Conservation (phyloP, 2,113 vertebrate species). For the Hippocampus mohnikei region DNA sequence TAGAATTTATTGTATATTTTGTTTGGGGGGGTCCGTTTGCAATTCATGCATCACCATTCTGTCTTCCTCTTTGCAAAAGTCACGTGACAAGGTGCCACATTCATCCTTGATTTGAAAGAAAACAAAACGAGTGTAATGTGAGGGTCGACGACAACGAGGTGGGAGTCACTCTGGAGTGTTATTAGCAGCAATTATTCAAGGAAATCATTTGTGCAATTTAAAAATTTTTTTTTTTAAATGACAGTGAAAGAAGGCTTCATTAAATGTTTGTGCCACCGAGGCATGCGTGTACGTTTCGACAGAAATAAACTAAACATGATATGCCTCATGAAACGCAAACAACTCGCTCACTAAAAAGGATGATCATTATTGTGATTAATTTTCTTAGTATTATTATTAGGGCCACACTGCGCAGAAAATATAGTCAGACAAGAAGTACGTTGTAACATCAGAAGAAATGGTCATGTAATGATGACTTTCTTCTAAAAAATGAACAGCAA, state of each 20-base stretch:
- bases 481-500: too few species aligned
- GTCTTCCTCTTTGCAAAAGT: background rate
- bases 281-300: conserved; percentile 46
- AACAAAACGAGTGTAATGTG: background rate
- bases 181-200: conserved; percentile 61
- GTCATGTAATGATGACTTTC: too few species aligned
- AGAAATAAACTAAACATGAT: conserved; percentile 49
- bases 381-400: background rate
- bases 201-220: conserved; percentile 62
- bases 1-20: too few species aligned
- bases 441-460: background rate
- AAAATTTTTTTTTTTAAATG: conserved; percentile 9
- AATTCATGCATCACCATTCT: background rate
- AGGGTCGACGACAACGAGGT: conserved; percentile 14
- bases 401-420: background rate
- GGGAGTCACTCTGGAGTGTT: conserved; percentile 42
- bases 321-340: background rate
- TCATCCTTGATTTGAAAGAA: conserved; percentile 13
- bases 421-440: background rate
- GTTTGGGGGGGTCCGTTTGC: too few species aligned
- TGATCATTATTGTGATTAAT: background rate
- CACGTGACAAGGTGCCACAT: conserved; percentile 43
- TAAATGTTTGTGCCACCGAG: conserved; percentile 44
- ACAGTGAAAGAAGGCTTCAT: conserved; percentile 20
- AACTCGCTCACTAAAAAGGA: background rate